Percentiles rank a stretch among this genome's conserved stretches.
These are phyloP conservation scores for Acanthopagrus latus DNA, from an alignment of 2,797 vertebrate genomes.

Conservation along the genomic window DNA sequence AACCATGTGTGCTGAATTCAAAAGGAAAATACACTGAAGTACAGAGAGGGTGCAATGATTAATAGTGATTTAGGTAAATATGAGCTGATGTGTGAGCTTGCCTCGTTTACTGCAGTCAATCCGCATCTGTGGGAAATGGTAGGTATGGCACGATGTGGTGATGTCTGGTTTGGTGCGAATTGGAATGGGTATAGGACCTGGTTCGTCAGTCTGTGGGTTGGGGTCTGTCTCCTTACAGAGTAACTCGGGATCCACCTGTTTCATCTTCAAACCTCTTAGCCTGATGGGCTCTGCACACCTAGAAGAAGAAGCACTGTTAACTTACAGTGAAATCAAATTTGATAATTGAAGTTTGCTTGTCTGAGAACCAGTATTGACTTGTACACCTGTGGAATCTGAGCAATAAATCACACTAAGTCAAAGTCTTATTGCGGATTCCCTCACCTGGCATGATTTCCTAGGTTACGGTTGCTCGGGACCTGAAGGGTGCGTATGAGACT, in stretches of 20 bases:
- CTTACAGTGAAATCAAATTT: background rate
- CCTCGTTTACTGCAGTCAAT: constrained; percentile 95
- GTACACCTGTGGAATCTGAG: background rate
- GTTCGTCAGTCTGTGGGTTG: constrained; percentile 48
- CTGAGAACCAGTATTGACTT: constrained; percentile 1
- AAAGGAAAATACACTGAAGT: background rate
- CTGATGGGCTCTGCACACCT: constrained; percentile 87
- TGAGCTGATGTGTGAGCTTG: constrained; percentile 69
- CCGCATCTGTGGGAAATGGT: constrained; percentile 88
- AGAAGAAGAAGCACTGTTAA: constrained; percentile 12
- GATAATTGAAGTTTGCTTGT: constrained; percentile 19
- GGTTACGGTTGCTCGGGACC: constrained; percentile 93
- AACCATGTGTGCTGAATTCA: constrained; percentile 24
- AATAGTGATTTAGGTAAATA: background rate
- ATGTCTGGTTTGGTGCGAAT: constrained; percentile 85
- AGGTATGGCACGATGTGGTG: constrained; percentile 89
- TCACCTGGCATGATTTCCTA: constrained; percentile 93
- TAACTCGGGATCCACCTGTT: constrained; percentile 86
- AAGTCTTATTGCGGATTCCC: background rate
- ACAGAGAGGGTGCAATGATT: background rate
- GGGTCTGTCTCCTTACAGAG: constrained; percentile 85
- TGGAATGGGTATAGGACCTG: constrained; percentile 51
- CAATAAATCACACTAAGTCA: background rate
- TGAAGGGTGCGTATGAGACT: constrained; percentile 93
- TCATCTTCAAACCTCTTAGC: constrained; percentile 89